Evolutionary conservation across 2,888 invertebrate species (phyloP), one percentile per base, ranked within the genome.

Genomic region (Steinernema scapterisci): DNA sequence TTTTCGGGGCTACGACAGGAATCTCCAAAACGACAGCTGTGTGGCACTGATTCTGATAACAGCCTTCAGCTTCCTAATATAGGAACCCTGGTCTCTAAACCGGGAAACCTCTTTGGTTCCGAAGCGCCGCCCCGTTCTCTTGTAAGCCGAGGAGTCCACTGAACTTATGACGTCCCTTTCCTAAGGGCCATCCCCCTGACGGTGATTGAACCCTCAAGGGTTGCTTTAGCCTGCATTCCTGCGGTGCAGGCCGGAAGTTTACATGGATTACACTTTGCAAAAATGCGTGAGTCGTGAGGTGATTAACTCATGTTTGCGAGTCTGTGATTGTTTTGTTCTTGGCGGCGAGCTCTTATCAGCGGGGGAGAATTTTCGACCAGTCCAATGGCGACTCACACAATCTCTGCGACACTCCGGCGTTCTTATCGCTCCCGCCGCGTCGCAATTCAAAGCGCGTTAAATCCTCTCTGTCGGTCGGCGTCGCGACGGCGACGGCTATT

Each of bases 1-100:
- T 63, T 16, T 63, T 25, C 63, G 38, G 38, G 38, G 9, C 38
- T 48, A 23, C 21, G 27, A 31, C 21, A 7, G 21, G 63, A 27
- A 16, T 38, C 63, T 31, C 16, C 63, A 25, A 27, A 63, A 31
- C 11, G 63, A 63, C 63, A 63, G 63, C 63, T 63, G 63, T 52
- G 52, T 16, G 63, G 27, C 63, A 63, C 63, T 63, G 63, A 63
- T 63, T 63, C 63, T 31, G 63, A 21, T 63, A 63, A 25, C 63
- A 63, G 21, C 23, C 9, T 16, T 63, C 31, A 27, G 31, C 31
- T 38, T 63, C 63, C 63, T 63, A 63, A 63, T 27, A 63, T 63
- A 63, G 63, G 63, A 38, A 38, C 3, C 38, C 38, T n/a, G n/a
- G n/a, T n/a, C n/a, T n/a, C n/a, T 27, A 21, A 54, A 13, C 54